These are phyloP conservation scores for Leucoraja erinaceus DNA, from an alignment of 2,113 vertebrate genomes.

Conservation along the genomic window DNA sequence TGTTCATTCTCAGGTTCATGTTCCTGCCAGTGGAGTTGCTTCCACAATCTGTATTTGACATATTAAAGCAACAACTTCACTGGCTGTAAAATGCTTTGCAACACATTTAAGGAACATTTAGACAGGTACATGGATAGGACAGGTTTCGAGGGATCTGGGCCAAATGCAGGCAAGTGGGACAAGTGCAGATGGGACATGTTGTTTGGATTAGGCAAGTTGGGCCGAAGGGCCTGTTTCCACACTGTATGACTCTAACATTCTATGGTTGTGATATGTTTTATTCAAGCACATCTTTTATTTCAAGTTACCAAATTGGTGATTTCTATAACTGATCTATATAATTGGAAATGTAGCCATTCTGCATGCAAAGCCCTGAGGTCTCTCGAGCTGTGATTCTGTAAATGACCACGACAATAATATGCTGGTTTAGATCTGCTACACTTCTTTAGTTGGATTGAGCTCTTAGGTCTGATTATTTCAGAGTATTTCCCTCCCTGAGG, in stretches of 20 bases:
- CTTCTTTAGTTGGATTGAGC: neutral
- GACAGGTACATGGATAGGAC: too few relatives aligned
- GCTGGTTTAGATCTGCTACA: neutral
- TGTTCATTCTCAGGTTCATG: neutral
- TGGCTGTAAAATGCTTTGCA: neutral
- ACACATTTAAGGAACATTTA: too few relatives aligned
- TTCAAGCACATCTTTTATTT: neutral
- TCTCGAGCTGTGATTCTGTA: neutral
- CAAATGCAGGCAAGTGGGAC: too few relatives aligned
- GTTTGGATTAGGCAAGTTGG: too few relatives aligned
- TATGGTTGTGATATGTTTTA: neutral
- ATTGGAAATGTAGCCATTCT: neutral
- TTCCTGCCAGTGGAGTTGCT: neutral
- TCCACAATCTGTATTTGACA: neutral
- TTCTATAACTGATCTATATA: neutral
- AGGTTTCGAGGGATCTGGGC: too few relatives aligned
- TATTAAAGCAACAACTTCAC: neutral
- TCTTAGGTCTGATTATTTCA: neutral
- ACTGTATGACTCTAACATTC: neutral
- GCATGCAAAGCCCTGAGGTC: too few relatives aligned
- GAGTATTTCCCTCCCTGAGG: neutral
- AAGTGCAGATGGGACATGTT: too few relatives aligned
- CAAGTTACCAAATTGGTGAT: neutral
- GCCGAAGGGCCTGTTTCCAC: too few relatives aligned
- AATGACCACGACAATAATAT: neutral